Evolutionary conservation across 2,888 invertebrate genomes (phyloP).

Genomic region (Strigamia crassipes): DNA sequence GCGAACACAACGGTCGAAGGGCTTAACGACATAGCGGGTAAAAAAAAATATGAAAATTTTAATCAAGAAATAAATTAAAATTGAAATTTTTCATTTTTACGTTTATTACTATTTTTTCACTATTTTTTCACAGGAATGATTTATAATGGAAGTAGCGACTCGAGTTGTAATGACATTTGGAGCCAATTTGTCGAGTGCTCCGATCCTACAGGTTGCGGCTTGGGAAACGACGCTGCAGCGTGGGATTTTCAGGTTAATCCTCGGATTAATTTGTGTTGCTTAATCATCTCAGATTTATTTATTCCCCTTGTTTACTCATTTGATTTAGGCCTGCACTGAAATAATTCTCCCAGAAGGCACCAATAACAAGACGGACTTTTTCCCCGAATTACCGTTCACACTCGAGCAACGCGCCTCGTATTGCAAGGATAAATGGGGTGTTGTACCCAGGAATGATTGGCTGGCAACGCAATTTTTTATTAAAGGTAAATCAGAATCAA

Average conservation of each 20-base stretch:
- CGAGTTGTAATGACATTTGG: constrained; percentile 56
- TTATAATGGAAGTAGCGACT: background rate
- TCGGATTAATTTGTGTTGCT: too few relatives aligned
- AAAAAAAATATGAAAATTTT: too few relatives aligned
- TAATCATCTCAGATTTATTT: background rate
- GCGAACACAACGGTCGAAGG: constrained; percentile 46
- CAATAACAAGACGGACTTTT: constrained; percentile 57
- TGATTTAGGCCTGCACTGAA: constrained; percentile 57
- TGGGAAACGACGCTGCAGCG: constrained; percentile 56
- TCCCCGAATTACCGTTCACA: constrained; percentile 57
- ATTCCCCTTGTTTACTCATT: background rate
- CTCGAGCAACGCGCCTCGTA: constrained; percentile 54
- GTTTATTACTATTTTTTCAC: background rate
- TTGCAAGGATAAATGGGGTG: constrained; percentile 56
- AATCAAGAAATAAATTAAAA: too few relatives aligned
- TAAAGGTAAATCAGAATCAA: constrained; percentile 55
- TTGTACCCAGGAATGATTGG: constrained; percentile 55
- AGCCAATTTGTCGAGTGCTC: constrained; percentile 58
- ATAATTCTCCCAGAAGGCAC: constrained; percentile 55
- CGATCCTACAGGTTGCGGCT: constrained; percentile 60
- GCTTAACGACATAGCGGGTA: constrained; percentile 10
- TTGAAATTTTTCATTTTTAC: background rate
- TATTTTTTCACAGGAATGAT: background rate
- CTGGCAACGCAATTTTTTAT: constrained; percentile 55
- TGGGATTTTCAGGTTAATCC: constrained; percentile 59